phyloP scores from a whole-genome alignment of 2,888 invertebrate species.

The Cheilosia urbana region DNA sequence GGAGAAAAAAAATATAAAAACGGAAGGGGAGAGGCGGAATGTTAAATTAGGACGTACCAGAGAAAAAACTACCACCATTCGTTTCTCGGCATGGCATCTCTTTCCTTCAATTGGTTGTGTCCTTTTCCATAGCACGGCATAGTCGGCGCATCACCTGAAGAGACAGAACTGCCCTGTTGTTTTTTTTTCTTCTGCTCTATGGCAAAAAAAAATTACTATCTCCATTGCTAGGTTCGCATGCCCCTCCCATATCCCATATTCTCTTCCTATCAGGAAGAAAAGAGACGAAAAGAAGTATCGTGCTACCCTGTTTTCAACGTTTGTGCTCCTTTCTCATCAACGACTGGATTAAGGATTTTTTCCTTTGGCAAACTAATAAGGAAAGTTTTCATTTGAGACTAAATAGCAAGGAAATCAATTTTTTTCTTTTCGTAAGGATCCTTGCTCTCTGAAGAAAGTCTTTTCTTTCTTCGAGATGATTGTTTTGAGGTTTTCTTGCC shows the following conservation, averaged over 20 bases:
- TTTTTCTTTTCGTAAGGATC: slow-evolving; percentile 27
- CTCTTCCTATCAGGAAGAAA: slow-evolving; percentile 29
- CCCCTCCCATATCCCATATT: slow-evolving; percentile 60
- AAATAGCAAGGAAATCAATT: slow-evolving; percentile 44
- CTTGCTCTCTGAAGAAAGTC: slow-evolving; percentile 12
- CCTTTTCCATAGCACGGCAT: slow-evolving; percentile 25
- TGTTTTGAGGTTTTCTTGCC: slow-evolving; percentile 44
- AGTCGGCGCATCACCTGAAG: slow-evolving; percentile 71
- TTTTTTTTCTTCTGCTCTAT: slow-evolving; percentile 18
- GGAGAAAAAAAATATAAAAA: slow-evolving; percentile 21
- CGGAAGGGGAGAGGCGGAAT: slow-evolving; percentile 43
- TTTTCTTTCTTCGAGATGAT: slow-evolving; percentile 34
- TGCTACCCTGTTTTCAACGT: slow-evolving; percentile 34
- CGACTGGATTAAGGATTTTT: slow-evolving; percentile 11
- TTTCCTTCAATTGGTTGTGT: slow-evolving; percentile 26
- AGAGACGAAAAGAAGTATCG: slow-evolving; percentile 24
- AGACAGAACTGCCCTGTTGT: slow-evolving; percentile 70
- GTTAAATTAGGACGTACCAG: slow-evolving; percentile 54
- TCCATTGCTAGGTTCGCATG: slow-evolving; percentile 65
- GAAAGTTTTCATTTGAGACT: slow-evolving; percentile 57
- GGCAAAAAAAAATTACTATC: slow-evolving; percentile 35
- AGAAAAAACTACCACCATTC: slow-evolving; percentile 67
- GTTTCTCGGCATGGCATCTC: slow-evolving; percentile 40
- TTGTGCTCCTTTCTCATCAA: slow-evolving; percentile 45
- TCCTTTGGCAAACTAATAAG: slow-evolving; percentile 55